Evolutionary conservation across 1,140 invertebrate genomes (phyloP), one percentile per base, ranked within the genome.

Genomic region (Drosophila fuyamai): DNA sequence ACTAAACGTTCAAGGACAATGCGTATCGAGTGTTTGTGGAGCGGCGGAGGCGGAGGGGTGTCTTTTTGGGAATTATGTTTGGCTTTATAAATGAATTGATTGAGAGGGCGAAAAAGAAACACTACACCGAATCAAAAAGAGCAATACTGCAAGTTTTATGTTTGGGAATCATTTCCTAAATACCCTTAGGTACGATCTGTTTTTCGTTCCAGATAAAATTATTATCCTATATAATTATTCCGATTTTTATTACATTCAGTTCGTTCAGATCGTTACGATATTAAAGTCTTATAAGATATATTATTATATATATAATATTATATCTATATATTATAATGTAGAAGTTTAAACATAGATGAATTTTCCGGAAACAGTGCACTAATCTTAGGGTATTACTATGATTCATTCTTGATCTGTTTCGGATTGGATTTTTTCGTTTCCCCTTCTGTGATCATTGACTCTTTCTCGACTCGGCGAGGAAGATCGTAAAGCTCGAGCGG

Each of bases 1-100:
- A 84, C 84, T 84, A 88, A 88, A 84, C 77, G 80, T 65, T 88
- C 84, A 88, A 88, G 84, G 84, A 88, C 84, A 88, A 83, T 74
- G 63, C 70, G 50, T 84, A 78, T 80, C 58, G 74, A 59, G 80
- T 80, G 76, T 50, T 58, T 57, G 47, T 18, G 46, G 16, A 48
- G 10, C 55, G 27, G 14, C 29, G 10, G n/a, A 27, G 55, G 18
- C 29, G 16, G 55, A 12, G 41, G 35, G 38, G 18, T 60, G 41
- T 65, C 65, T 78, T 55, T 78, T 65, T 61, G 59, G 32, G 75
- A 61, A 79, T 79, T 78, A 72, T 79, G 75, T 71, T 79, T 79
- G 38, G 75, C 55, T 60, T 78, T 44, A 65, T 72, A 71, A 78
- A 78, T 76, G 63, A 77, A 61, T 77, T 76, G 53, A 77, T 77